Evolutionary conservation across 2,113 vertebrate genomes (phyloP).

Genomic region (Morone chrysops): DNA sequence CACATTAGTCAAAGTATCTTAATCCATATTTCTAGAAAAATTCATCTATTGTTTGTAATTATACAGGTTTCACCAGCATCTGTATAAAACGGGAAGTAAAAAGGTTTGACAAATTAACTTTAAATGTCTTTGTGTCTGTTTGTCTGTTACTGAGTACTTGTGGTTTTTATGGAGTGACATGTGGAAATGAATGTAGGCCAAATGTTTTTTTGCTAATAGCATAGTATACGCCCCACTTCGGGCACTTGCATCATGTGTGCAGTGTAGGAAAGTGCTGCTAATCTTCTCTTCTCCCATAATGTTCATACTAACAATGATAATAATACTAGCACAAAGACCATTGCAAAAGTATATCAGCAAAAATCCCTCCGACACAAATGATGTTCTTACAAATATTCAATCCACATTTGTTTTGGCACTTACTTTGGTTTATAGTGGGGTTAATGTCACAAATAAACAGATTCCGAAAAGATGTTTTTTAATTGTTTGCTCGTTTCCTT

Average conservation of each 20-base stretch:
- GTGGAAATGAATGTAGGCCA: no score
- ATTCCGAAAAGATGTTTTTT: conserved; percentile 10
- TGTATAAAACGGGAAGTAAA: no score
- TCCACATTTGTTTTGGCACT: not conserved
- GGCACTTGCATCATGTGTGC: not conserved
- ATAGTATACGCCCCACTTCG: no score
- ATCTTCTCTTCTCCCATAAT: not conserved
- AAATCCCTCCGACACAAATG: not conserved
- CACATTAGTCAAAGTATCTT: not conserved
- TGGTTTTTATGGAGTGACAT: not conserved
- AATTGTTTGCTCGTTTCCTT: not conserved
- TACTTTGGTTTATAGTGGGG: not conserved
- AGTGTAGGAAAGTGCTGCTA: not conserved
- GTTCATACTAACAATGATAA: not conserved
- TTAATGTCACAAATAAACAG: not conserved
- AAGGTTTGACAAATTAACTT: no score
- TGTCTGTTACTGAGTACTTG: not conserved
- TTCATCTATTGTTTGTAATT: not conserved
- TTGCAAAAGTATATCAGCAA: not conserved
- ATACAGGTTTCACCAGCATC: not conserved
- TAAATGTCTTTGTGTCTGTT: no score
- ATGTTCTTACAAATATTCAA: not conserved
- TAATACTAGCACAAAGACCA: not conserved
- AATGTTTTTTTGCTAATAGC: not conserved
- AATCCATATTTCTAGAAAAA: not conserved